Percentiles rank a stretch among this genome's conserved stretches.
phyloP scores from a whole-genome alignment of 2,113 vertebrate species.

The Gavia stellata region DNA sequence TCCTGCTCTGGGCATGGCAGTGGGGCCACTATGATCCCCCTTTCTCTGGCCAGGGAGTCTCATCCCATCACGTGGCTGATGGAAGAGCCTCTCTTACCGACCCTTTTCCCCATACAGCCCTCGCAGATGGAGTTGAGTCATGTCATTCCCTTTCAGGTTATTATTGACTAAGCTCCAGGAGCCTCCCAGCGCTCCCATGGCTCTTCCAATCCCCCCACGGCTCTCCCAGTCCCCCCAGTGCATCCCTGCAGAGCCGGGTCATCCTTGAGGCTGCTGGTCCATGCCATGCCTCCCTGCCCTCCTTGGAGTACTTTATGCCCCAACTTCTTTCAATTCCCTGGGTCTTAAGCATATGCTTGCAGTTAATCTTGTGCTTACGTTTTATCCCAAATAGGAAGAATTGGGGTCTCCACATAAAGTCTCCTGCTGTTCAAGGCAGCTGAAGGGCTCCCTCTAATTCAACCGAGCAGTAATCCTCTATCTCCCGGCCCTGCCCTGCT shows the following conservation, averaged over 20 bases:
- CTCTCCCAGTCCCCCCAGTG: background rate
- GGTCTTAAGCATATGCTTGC: conserved; percentile 46
- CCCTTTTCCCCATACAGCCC: background rate
- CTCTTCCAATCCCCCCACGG: background rate
- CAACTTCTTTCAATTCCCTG: conserved; percentile 30
- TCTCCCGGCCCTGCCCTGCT: background rate
- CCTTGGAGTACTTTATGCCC: background rate
- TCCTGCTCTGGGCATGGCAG: background rate
- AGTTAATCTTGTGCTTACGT: conserved; percentile 49
- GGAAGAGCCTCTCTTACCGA: background rate
- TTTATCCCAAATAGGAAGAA: conserved; percentile 42
- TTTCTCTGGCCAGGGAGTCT: background rate
- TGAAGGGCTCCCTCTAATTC: conserved; percentile 52
- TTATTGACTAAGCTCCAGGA: background rate
- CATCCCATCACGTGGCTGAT: fast-evolving
- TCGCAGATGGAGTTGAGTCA: background rate
- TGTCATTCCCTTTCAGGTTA: background rate
- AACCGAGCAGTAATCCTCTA: conserved; percentile 15
- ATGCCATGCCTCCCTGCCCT: background rate
- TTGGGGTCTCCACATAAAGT: conserved; percentile 51
- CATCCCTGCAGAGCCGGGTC: background rate
- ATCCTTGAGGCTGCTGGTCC: background rate
- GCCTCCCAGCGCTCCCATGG: background rate
- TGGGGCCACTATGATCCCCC: background rate
- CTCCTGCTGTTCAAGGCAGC: conserved; percentile 56